Evolutionary conservation across 2,113 vertebrate genomes (phyloP).

Genomic region (Onychorhynchus coronatus): DNA sequence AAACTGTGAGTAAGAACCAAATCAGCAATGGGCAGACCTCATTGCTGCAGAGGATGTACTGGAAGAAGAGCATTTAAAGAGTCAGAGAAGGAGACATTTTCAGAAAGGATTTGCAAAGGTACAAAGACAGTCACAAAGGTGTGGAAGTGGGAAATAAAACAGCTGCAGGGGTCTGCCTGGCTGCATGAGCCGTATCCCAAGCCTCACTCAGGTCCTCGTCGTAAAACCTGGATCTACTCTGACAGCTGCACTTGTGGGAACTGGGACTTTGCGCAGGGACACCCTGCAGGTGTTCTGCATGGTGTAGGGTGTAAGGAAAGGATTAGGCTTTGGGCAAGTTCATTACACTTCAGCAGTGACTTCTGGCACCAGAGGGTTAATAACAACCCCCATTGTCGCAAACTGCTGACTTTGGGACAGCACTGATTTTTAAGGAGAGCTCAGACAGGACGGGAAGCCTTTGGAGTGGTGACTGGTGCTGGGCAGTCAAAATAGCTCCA

Average conservation of each 20-base stretch:
- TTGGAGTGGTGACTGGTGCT: not conserved
- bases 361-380: not conserved
- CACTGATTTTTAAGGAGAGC: not conserved
- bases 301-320: not conserved
- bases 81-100: not conserved
- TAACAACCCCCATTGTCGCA: not conserved
- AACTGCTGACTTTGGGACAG: not conserved
- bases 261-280: fast-evolving
- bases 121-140: not conserved
- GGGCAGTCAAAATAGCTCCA: not conserved
- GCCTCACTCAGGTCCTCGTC: not conserved
- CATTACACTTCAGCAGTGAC: not conserved
- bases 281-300: fast-evolving
- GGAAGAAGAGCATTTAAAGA: not conserved
- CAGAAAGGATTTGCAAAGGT: not conserved
- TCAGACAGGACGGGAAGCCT: not conserved
- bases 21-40: not conserved
- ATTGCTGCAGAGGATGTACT: not conserved
- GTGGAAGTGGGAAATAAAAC: not conserved
- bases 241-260: not conserved
- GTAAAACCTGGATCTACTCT: not conserved
- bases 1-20: not conserved
- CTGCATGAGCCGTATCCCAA: fast-evolving
- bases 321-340: not conserved
- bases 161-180: fast-evolving